Percentiles rank a stretch among this genome's conserved stretches.
These are phyloP conservation scores for Molossus alvarezi DNA, from an alignment of 2,797 vertebrate genomes.

Conservation along the genomic window DNA sequence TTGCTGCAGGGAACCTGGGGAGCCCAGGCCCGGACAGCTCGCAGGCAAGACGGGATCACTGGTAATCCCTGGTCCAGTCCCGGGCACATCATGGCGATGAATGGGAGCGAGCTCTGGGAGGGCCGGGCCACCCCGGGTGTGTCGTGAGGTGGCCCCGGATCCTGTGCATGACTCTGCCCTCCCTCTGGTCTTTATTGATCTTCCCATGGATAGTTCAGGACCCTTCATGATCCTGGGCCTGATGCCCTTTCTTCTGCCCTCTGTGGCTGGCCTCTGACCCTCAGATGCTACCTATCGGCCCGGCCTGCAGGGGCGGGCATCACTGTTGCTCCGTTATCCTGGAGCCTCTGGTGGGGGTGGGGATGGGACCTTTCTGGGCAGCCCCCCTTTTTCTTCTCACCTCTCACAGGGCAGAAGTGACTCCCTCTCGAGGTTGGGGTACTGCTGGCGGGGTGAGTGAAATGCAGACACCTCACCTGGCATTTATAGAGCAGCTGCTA, in stretches of 20 bases:
- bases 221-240: fast-evolving
- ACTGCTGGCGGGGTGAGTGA: background rate
- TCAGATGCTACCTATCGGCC: fast-evolving
- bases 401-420: fast-evolving
- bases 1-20: fast-evolving
- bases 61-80: background rate
- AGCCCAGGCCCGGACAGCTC: background rate
- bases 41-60: fast-evolving
- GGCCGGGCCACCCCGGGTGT: fast-evolving
- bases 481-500: background rate
- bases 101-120: fast-evolving
- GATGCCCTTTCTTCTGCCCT: no score
- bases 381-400: background rate
- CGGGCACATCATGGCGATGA: fast-evolving
- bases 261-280: fast-evolving
- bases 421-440: background rate
- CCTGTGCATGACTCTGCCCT: background rate
- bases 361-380: background rate
- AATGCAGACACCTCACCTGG: background rate
- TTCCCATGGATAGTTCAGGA: background rate
- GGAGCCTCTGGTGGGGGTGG: background rate
- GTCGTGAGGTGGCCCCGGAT: background rate
- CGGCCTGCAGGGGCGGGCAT: fast-evolving
- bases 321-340: fast-evolving
- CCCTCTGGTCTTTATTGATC: background rate